A percentile compares a stretch with the other conserved stretches of the same genome.
These are phyloP conservation scores for Falcaria lacertinaria DNA, from an alignment of 2,888 invertebrate genomes.

Conservation along the genomic window DNA sequence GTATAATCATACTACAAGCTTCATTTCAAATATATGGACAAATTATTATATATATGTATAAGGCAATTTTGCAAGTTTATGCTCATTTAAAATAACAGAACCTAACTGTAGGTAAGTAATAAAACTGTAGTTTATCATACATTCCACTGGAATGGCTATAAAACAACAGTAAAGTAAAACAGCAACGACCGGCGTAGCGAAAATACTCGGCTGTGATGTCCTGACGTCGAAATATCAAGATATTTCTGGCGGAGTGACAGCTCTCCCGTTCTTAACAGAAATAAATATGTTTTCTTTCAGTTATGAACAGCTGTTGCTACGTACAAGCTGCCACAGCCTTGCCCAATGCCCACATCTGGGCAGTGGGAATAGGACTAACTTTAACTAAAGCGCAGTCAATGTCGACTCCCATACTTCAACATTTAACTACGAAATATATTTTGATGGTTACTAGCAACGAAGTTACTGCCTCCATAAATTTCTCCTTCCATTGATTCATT, in stretches of 20 bases:
- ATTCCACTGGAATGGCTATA: slow-evolving; percentile 26
- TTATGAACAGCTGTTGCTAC: slow-evolving; percentile 40
- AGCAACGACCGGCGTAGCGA: slow-evolving; percentile 31
- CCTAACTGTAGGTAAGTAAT: slow-evolving; percentile 6
- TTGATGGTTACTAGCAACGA: too few relatives aligned
- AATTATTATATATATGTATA: too few relatives aligned
- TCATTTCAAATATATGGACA: too few relatives aligned
- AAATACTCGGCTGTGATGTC: slow-evolving; percentile 50
- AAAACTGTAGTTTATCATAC: slow-evolving; percentile 10
- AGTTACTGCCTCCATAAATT: too few relatives aligned
- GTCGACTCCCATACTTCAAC: slow-evolving; percentile 5
- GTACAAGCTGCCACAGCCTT: background rate
- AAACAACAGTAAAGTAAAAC: slow-evolving; percentile 34
- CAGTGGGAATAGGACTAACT: background rate
- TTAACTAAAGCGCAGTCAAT: background rate
- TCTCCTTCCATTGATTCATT: too few relatives aligned
- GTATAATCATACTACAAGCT: too few relatives aligned
- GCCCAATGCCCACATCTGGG: too few relatives aligned
- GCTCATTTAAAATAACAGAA: too few relatives aligned
- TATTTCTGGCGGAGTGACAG: slow-evolving; percentile 62
- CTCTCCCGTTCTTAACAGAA: slow-evolving; percentile 49
- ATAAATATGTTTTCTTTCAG: slow-evolving; percentile 48
- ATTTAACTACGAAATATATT: too few relatives aligned
- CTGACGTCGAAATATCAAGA: too few relatives aligned
- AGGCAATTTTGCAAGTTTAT: too few relatives aligned